Evolutionary conservation across 2,888 invertebrate genomes (phyloP), one percentile per base, ranked within the genome.

Genomic region (Apamea monoglypha): DNA sequence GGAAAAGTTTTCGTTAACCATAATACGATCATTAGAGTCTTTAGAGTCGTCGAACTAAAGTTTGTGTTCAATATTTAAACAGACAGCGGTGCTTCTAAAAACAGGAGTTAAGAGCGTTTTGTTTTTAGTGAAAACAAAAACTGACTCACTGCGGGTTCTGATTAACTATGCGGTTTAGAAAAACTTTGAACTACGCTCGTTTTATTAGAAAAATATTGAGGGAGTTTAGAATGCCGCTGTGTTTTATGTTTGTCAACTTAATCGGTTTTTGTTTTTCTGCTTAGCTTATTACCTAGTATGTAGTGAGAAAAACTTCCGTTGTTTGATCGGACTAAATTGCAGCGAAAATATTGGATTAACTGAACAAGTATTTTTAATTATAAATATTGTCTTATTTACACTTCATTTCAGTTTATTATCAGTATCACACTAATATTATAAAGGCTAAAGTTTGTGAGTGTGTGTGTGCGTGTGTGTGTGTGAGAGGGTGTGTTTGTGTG

Each of bases 31-130:
- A 94, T 94, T 92, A 93, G 81, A 90, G 83, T 93, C 90, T 93
- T 94, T 92, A 93, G 81, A 89, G 81, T 90, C 83, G 84, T 91
- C 90, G 93, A 94, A 95, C 93, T 94, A 93, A 93, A 89, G 89
- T 90, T 87, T 87, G 81, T 86, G 87, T 91, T 90, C 89, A 93
- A 94, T 95, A 93, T 96, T 96, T 94, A 91, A 91, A 90, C 91
- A 92, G 91, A 88, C 90, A 77, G 82, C 70, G 80, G 89, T 89
- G 92, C 93, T 94, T 95, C 91, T 92, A 94, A 95, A 95, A 96
- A 96, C 96, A 96, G 96, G 94, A 96, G 96, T 95, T 95, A 92
- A 95, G 93, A 94, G 95, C 92, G 86, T 91, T 92, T 93, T 95
- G 95, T 96, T 96, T 94, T 95, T 91, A 94, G 76, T 94, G 90